Evolutionary conservation across 1,140 invertebrate species (phyloP), one percentile per base, ranked within the genome.

Genomic region (Drosophila athabasca): DNA sequence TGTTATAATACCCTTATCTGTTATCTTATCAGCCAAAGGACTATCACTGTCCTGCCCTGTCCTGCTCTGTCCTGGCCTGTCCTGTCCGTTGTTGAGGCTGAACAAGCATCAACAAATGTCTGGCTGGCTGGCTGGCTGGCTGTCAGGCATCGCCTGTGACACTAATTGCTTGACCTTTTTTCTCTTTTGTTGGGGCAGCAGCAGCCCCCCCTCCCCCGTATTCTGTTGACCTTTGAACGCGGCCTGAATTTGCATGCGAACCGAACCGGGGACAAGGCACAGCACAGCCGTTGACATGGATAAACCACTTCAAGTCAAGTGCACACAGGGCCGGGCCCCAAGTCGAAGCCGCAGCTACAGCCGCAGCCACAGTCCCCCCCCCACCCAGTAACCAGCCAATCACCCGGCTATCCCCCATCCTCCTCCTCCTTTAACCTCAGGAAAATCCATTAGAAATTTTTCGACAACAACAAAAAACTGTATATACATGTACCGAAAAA

Each of bases 111-210:
- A 76, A 76, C 75, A 53, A 77, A 53, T 57, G 70, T 22, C 74
- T 49, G 58, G 29, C 64, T 41, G 53, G 11, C 60, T 26, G 31
- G 11, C 50, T 4, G 44, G 17, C 17, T 19, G 17, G 17, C 17
- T 19, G 53, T 53, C 68, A 51, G 52, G 53, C 60, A 39, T 44
- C 55, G 62, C 69, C 69, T 61, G 62, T 70, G 82, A 80, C 81
- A 87, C 79, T 85, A 87, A 85, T 85, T 85, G 82, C 81, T 81
- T 71, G 82, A 85, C 81, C 73, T 85, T 85, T 87, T 72, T 76
- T 22, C 59, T n/a, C 59, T 19, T 50, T 50, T 58, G 66, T 53
- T 51, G 51, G n/a, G 29, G 29, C 6, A 39, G 3, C 6, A 22
- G 11, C 13, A 5, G 6, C 13, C 48, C 2, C 31, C 70, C 57